These are phyloP conservation scores for Habrosyne pyritoides DNA, from an alignment of 2,888 invertebrate species.

Conservation along the genomic window DNA sequence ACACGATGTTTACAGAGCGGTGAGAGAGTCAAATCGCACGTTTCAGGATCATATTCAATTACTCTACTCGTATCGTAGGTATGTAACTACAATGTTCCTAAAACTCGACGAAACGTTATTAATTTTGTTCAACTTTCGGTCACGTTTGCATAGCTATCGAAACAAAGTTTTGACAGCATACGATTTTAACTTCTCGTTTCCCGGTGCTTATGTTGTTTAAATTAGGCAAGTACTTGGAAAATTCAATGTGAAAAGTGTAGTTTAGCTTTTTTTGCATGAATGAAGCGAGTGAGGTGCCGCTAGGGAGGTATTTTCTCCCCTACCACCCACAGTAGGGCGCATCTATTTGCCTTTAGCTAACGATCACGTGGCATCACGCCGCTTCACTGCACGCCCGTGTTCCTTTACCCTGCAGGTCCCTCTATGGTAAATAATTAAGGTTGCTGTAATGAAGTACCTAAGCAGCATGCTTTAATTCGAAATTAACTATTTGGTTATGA, in stretches of 20 bases:
- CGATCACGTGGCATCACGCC: not conserved
- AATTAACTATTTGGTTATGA: too few relatives aligned
- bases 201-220: conserved; percentile 33
- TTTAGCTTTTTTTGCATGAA: not conserved
- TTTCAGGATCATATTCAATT: conserved; percentile 19
- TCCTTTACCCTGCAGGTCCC: too few relatives aligned
- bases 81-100: conserved; percentile 30
- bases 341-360: not conserved
- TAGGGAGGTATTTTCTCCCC: not conserved
- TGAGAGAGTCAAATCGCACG: conserved; percentile 23
- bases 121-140: conserved; percentile 50
- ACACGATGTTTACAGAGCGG: not conserved
- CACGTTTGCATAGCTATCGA: conserved; percentile 48
- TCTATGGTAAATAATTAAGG: too few relatives aligned
- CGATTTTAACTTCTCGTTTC: conserved; percentile 42
- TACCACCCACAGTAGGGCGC: not conserved
- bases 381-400: not conserved
- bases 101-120: conserved; percentile 48
- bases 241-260: not conserved
- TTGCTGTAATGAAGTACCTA: too few relatives aligned
- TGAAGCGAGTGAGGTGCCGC: not conserved
- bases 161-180: conserved; percentile 44
- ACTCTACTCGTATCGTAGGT: conserved; percentile 12
- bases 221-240: conserved; percentile 16
- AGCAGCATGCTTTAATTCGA: too few relatives aligned